Conservation (phyloP, 64 coral and sea anemone species). For the Montipora cactus region DNA sequence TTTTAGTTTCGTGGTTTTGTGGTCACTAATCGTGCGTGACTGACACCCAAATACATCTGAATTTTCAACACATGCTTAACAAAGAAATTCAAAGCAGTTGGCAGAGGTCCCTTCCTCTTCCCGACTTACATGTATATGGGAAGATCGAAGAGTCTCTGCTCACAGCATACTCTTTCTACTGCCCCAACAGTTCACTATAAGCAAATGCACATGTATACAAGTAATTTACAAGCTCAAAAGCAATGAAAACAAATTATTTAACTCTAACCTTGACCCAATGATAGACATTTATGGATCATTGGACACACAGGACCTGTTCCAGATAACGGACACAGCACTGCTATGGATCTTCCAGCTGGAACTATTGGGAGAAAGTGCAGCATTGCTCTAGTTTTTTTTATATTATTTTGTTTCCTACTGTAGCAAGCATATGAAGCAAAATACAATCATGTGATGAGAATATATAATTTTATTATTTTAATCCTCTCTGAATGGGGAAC, state of each 20-base stretch:
- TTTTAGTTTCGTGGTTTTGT: too few relatives aligned
- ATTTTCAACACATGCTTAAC: too few relatives aligned
- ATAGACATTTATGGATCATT: conserved; percentile 97
- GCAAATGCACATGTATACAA: too few relatives aligned
- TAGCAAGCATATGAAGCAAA: background rate
- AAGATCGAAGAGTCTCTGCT: too few relatives aligned
- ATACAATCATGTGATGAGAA: background rate
- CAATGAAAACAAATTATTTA: background rate
- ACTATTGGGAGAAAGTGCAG: conserved; percentile 49
- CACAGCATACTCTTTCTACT: background rate
- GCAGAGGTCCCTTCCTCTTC: too few relatives aligned
- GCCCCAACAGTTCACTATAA: too few relatives aligned
- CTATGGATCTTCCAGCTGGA: conserved; percentile 81
- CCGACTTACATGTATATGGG: too few relatives aligned
- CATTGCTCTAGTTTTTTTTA: background rate
- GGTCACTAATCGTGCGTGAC: too few relatives aligned
- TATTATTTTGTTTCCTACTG: background rate
- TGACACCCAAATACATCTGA: too few relatives aligned
- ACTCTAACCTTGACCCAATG: conserved; percentile 84
- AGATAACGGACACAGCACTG: conserved; percentile 88
- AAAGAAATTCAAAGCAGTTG: too few relatives aligned
- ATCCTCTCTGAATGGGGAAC: background rate
- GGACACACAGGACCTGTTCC: conserved; percentile 86
- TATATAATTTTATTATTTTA: too few relatives aligned
- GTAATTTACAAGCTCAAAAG: background rate